Base-by-base conservation (phyloP, 2,797 vertebrate genomes). In the Enteromius argenteus region DNA sequence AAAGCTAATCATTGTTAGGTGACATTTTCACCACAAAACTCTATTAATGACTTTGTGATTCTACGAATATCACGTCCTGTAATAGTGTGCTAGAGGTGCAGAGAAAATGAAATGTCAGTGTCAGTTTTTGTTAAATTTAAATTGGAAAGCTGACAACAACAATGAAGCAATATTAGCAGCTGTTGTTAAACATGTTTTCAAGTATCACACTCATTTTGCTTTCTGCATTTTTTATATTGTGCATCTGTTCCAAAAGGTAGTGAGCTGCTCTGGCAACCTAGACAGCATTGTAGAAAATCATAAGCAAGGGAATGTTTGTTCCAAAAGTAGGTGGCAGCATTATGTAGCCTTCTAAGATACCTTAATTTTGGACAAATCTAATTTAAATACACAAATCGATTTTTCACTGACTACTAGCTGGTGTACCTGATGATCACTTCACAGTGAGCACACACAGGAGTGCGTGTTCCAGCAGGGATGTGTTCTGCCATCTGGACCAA, bases 401-500 rank as follows among this genome's bases (percentile, higher is more conserved):
- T 49, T 19, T 72, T 46, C 27, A 27, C 11, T 23, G 32, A 39
- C 58, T 17, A 17, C 13, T 58, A 37, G 19, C 42, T n/a, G 49
- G 30, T n/a, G 1, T 56, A 99, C 98, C 98, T 97, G 85, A 99
- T 99, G 86, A 98, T 96, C 76, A 93, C 95, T 91, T 96, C 96
- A 88, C 98, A 99, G 87, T 96, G 95, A 2, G 93, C 96, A 77
- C 98, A 99, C 97, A 99, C 96, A 0, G 98, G 98, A 6, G 98
- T 99, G 39, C 98, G 96, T 0, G 94, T 98, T 42, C 97, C 97
- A 0, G 97, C 98, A 0, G 98, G 97, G 87, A 99, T 97, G 89
- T 99, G 97, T 91, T 99, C 98, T 0, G 98, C 97, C 86, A 94
- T 94, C 91, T 99, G 97, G 89, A 99, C 96, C 87, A 99, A 87